Evolutionary conservation across 2,113 vertebrate genomes (phyloP).

Genomic region (Eonycteris spelaea): DNA sequence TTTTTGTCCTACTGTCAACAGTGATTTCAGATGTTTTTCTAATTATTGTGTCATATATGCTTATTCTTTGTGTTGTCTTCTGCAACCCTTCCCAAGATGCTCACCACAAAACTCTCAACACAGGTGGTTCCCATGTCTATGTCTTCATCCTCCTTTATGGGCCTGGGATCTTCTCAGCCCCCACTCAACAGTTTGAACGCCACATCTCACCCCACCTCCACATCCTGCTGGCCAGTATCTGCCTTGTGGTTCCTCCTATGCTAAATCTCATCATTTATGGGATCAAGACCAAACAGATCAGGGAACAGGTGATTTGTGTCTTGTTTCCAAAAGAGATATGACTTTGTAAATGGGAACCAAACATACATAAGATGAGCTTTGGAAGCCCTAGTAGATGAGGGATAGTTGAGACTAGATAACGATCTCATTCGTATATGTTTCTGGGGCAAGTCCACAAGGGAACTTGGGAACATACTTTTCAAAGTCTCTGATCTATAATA

Average conservation of each 20-base stretch:
- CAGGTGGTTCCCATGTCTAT: slow-evolving; percentile 75
- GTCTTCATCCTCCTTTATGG: slow-evolving; percentile 76
- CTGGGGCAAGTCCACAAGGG: neutral
- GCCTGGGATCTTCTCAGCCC: slow-evolving; percentile 63
- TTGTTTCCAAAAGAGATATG: neutral
- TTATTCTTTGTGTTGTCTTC: slow-evolving; percentile 71
- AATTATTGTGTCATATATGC: neutral
- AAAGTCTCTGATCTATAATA: neutral
- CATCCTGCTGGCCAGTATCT: slow-evolving; percentile 28
- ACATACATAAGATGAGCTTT: neutral
- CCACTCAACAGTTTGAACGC: slow-evolving; percentile 63
- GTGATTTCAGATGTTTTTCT: neutral
- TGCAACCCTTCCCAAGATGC: neutral
- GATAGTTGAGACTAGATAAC: neutral
- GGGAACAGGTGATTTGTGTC: neutral
- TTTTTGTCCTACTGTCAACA: slow-evolving; percentile 13
- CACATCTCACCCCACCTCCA: slow-evolving; percentile 21
- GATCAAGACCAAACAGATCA: neutral
- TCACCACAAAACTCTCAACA: slow-evolving; percentile 67
- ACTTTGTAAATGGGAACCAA: neutral
- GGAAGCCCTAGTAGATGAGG: neutral
- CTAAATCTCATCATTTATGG: slow-evolving; percentile 15
- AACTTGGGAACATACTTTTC: neutral
- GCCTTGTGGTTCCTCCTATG: slow-evolving; percentile 47
- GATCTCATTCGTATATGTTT: neutral